Base-by-base conservation (phyloP, 2,797 vertebrate genomes). In the Hyperoplus lanceolatus region DNA sequence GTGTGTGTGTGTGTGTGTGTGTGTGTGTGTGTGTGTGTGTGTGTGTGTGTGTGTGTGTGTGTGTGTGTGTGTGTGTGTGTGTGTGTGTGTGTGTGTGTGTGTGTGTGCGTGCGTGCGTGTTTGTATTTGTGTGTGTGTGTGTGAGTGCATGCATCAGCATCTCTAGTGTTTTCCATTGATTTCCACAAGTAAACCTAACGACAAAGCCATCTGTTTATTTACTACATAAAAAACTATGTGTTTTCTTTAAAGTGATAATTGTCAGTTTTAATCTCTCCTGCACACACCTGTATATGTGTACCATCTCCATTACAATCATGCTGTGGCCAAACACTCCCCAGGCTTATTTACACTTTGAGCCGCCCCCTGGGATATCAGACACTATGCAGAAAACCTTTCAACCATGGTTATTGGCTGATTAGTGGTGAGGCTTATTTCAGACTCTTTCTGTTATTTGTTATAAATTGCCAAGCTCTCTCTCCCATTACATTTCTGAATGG, bases 361-460 rank as follows among this genome's bases (percentile, higher is more conserved):
- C 29, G 54, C 55, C 61, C 59, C 43, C 15, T 4, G 70, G 64
- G 64, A 54, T 53, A 51, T 56, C 54, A 70, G 49, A 62, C 53
- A 61, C 46, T 73, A 42, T 49, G 21, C 57, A 75, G 29, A 54
- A 64, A 73, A 65, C 45, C 67, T 38, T 71, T 71, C 81, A 70
- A 7, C 74, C 67, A 6, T 76, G 50, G 57, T 73, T 72, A 67
- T 50, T 77, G 54, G 43, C 65, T 70, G 75, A 81, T 81, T 78
- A 64, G 66, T 49, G 62, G 49, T 21, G 66, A 68, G 57, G 70
- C 73, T 67, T 58, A 65, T 62, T 63, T 39, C 42, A 51, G 53
- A 13, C 36, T 75, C 36, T 75, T 72, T 72, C 62, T 55, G 62
- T 76, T 68, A 76, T 79, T 79, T 75, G 18, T 50, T 72, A 72